These are phyloP conservation scores for Lysiphlebus fabarum DNA, from an alignment of 1,140 invertebrate species.

Conservation along the genomic window DNA sequence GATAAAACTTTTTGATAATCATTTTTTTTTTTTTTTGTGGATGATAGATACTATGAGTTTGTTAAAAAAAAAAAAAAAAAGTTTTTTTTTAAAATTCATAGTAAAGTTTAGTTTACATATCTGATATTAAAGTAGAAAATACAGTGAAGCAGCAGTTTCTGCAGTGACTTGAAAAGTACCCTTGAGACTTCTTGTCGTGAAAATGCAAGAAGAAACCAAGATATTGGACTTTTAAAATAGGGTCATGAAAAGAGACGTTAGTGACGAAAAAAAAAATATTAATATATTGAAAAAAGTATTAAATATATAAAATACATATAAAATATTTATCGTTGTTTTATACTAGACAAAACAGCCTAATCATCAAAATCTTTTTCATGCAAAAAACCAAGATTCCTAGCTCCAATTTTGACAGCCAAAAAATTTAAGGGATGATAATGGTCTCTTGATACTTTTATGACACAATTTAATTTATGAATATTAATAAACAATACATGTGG, in stretches of 20 bases:
- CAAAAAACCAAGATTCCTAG: too few relatives aligned
- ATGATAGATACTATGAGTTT: background rate
- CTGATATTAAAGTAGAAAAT: conserved; percentile 1
- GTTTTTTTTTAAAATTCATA: background rate
- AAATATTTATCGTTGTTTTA: too few relatives aligned
- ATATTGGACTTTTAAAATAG: conserved; percentile 12
- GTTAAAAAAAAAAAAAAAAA: background rate
- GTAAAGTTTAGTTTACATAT: background rate
- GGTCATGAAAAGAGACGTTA: conserved; percentile 6
- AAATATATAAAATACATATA: too few relatives aligned
- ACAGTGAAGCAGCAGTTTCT: background rate
- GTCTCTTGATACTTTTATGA: conserved; percentile 23
- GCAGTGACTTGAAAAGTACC: background rate
- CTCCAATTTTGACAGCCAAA: background rate
- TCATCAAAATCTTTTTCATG: too few relatives aligned
- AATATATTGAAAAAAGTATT: too few relatives aligned
- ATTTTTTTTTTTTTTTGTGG: too few relatives aligned
- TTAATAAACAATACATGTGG: too few relatives aligned
- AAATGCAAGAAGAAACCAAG: background rate
- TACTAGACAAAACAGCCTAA: background rate
- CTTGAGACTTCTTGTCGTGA: conserved; percentile 6
- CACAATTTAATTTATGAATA: too few relatives aligned
- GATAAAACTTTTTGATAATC: too few relatives aligned
- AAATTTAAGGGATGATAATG: conserved; percentile 23
- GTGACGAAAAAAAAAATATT: too few relatives aligned